Evolutionary conservation across 2,888 invertebrate genomes (phyloP).

Genomic region (Drepanosiphum platanoidis): DNA sequence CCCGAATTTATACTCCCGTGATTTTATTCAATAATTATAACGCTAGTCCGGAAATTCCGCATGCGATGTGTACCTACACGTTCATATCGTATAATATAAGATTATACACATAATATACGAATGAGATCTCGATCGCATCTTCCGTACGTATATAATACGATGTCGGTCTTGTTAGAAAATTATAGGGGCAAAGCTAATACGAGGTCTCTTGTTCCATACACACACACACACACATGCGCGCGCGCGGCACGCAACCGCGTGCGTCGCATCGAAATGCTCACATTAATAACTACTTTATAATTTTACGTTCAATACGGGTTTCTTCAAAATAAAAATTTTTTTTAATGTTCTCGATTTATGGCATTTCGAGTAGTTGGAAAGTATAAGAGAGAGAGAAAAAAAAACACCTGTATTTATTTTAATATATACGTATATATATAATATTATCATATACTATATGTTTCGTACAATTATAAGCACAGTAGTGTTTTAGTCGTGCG

Average conservation of each 20-base stretch:
- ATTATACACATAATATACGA: neutral
- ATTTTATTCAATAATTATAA: conserved; percentile 35
- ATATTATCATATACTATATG: conserved; percentile 13
- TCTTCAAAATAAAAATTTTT: conserved; percentile 11
- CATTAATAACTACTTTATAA: conserved; percentile 55
- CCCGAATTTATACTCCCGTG: neutral
- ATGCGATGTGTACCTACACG: neutral
- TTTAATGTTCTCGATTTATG: conserved; percentile 56
- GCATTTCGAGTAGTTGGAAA: conserved; percentile 36
- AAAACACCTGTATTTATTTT: conserved; percentile 49
- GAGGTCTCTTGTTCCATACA: conserved; percentile 19
- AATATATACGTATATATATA: no score
- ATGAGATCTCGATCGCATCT: conserved; percentile 28
- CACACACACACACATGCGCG: neutral
- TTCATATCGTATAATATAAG: neutral
- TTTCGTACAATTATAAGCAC: conserved; percentile 31
- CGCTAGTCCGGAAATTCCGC: conserved; percentile 19
- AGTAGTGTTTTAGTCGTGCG: neutral
- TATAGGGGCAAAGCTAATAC: conserved; percentile 44
- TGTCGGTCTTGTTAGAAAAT: conserved; percentile 52
- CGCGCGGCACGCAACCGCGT: conserved; percentile 41
- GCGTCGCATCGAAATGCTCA: conserved; percentile 51
- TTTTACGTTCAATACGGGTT: conserved; percentile 57
- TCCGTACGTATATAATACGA: neutral
- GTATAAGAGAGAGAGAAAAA: conserved; percentile 28